Percentiles rank a stretch among this genome's conserved stretches.
Evolutionary conservation across 2,113 vertebrate genomes (phyloP).

Genomic region (Anguilla rostrata): DNA sequence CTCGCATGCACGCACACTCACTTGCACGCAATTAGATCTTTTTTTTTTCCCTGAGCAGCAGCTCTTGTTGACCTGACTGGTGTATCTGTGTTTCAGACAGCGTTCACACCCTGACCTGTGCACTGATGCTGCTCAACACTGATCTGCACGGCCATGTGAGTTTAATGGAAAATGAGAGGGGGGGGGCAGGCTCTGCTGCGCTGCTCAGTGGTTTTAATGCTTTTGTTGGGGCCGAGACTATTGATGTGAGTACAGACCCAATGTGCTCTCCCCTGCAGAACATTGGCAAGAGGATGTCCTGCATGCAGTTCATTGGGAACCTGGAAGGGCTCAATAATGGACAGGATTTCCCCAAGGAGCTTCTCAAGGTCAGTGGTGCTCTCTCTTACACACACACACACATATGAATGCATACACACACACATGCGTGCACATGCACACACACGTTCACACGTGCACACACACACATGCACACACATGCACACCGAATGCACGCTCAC

Average conservation of each 20-base stretch:
- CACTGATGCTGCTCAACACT: constrained; percentile 83
- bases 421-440: too few species aligned
- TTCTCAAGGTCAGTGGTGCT: constrained; percentile 76
- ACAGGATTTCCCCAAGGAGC: constrained; percentile 78
- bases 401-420: constrained; percentile 20
- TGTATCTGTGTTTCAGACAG: constrained; percentile 61
- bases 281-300: constrained; percentile 84
- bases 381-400: background rate
- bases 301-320: constrained; percentile 79
- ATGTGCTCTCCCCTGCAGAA: constrained; percentile 62
- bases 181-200: too few species aligned
- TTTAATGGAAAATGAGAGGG: constrained; percentile 30
- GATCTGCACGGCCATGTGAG: constrained; percentile 84
- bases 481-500: background rate
- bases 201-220: background rate
- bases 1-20: too few species aligned
- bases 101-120: constrained; percentile 72
- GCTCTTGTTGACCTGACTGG: background rate
- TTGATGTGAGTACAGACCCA: background rate
- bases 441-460: constrained; percentile 6
- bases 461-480: constrained; percentile 24
- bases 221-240: too few species aligned
- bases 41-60: too few species aligned
- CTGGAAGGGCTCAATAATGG: constrained; percentile 81
- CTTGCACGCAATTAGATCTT: too few species aligned